These are phyloP conservation scores for Nestor notabilis DNA, from an alignment of 2,113 vertebrate species.

Conservation along the genomic window DNA sequence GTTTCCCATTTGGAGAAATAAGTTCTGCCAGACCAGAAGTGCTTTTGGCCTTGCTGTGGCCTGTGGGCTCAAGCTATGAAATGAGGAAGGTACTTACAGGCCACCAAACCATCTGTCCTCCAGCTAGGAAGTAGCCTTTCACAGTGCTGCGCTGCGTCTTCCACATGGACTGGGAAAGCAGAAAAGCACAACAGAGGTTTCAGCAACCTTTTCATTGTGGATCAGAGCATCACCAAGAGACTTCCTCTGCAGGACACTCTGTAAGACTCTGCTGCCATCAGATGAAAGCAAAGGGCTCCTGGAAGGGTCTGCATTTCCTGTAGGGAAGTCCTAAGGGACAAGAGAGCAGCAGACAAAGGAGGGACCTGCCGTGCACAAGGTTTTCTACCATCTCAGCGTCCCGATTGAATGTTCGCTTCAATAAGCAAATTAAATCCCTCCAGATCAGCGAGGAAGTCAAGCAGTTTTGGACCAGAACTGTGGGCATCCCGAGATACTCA, in stretches of 20 bases:
- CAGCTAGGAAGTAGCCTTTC: constrained; percentile 94
- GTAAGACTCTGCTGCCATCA: accelerated
- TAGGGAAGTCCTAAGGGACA: neutral
- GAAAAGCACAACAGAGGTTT: neutral
- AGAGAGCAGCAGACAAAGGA: neutral
- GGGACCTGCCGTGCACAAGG: accelerated
- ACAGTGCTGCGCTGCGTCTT: constrained; percentile 92
- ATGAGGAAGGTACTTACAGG: constrained; percentile 80
- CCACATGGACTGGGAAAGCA: constrained; percentile 88
- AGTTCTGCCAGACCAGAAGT: neutral
- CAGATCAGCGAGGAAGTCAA: accelerated
- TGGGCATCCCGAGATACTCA: accelerated
- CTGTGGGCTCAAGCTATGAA: too few species aligned
- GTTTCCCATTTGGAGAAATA: neutral
- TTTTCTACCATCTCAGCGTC: neutral
- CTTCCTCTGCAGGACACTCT: neutral
- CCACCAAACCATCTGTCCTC: constrained; percentile 96
- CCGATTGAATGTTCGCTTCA: neutral
- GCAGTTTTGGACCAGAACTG: accelerated
- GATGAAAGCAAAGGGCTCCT: accelerated
- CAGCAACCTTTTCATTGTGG: neutral
- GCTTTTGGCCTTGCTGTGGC: neutral
- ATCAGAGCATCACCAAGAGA: neutral
- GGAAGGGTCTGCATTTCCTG: neutral
- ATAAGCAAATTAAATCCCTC: neutral